Percentiles rank a stretch among this genome's conserved stretches.
phyloP scores from a whole-genome alignment of 2,113 vertebrate species.

The Chascanopsetta lugubris region DNA sequence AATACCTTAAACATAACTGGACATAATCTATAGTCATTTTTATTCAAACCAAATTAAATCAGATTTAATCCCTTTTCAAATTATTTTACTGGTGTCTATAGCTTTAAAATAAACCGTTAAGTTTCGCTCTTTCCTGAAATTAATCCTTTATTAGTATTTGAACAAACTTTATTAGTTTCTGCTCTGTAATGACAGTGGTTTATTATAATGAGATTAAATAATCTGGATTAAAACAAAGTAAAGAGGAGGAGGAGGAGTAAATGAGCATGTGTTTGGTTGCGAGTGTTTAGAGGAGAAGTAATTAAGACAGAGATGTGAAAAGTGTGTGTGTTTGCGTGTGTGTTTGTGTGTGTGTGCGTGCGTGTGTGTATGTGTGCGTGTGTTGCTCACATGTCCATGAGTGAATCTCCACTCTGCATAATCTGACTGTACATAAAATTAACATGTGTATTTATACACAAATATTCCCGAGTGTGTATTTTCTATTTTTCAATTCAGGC shows the following conservation, averaged over 20 bases:
- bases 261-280: not conserved
- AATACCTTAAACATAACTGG: conserved; percentile 18
- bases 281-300: conserved; percentile 4
- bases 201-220: not conserved
- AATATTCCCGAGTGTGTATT: conserved; percentile 26
- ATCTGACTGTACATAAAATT: conserved; percentile 13
- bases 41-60: conserved; percentile 22
- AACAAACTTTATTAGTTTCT: conserved; percentile 30
- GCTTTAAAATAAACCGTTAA: conserved; percentile 14
- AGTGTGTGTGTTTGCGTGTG: conserved; percentile 3
- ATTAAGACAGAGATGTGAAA: conserved; percentile 27
- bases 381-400: conserved; percentile 22
- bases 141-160: conserved; percentile 52
- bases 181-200: conserved; percentile 9
- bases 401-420: conserved; percentile 2
- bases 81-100: conserved; percentile 6
- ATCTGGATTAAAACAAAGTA: not conserved
- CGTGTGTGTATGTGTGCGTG: not conserved
- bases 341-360: not conserved
- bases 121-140: conserved; percentile 20
- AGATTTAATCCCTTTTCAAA: conserved; percentile 6
- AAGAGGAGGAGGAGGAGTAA: not conserved
- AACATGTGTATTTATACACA: no score
- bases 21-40: not conserved
- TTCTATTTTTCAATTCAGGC: conserved; percentile 21